Conservation (phyloP, 2,888 invertebrate genomes). For the Diadegma fenestrale region DNA sequence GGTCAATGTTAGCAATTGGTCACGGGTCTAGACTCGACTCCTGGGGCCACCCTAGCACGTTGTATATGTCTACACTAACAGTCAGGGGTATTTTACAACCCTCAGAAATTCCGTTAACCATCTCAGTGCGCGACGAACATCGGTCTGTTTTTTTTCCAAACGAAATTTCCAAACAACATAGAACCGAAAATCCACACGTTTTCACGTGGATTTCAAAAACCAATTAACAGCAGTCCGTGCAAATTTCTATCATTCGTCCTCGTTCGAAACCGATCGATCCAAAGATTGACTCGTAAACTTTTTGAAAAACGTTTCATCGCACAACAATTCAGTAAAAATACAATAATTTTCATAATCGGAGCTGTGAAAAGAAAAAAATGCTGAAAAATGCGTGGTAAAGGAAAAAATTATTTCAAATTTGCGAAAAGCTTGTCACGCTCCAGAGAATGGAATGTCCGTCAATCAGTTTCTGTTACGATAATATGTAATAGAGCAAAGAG, state of each 20-base stretch:
- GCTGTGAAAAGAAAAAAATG: neutral
- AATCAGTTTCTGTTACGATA: constrained; percentile 26
- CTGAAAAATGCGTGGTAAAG: neutral
- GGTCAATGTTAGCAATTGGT: constrained; percentile 48
- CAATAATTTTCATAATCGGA: neutral
- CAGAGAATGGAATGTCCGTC: constrained; percentile 42
- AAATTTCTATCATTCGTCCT: neutral
- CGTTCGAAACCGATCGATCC: too few relatives aligned
- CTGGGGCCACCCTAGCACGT: neutral
- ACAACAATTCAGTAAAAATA: neutral
- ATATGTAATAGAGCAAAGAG: constrained; percentile 12
- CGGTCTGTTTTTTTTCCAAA: neutral
- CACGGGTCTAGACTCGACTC: constrained; percentile 17
- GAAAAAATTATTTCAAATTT: constrained; percentile 4
- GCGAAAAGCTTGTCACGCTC: constrained; percentile 40
- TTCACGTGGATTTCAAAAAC: neutral
- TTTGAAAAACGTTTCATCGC: neutral
- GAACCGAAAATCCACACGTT: neutral
- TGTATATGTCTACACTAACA: neutral
- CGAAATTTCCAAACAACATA: neutral
- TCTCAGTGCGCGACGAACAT: neutral
- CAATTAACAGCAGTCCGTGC: neutral
- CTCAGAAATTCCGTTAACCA: constrained; percentile 2
- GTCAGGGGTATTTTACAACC: constrained; percentile 11
- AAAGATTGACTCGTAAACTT: neutral